Conservation (phyloP, 2,113 vertebrate genomes). For the Tonatia bakeri region DNA sequence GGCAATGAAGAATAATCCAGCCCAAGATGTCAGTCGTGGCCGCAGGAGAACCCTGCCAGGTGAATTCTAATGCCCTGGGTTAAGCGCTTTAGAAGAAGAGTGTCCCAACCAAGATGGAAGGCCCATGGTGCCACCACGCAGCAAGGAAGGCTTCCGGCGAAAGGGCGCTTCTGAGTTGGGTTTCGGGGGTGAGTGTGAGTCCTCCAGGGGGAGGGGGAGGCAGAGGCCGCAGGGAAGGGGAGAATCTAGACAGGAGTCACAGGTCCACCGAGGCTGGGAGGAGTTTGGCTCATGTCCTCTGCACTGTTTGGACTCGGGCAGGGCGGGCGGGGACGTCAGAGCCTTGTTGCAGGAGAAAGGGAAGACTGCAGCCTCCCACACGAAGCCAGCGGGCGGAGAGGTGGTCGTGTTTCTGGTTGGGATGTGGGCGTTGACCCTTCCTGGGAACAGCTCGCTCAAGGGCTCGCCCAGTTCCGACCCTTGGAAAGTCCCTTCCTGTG, state of each 20-base stretch:
- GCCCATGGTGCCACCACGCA: background rate
- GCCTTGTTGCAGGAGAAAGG: background rate
- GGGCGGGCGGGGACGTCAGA: background rate
- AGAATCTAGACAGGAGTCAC: background rate
- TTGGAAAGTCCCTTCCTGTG: background rate
- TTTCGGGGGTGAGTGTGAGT: background rate
- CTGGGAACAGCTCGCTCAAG: rapidly evolving
- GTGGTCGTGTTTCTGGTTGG: background rate
- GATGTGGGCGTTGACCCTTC: too few species aligned
- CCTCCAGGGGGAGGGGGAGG: background rate
- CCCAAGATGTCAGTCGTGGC: background rate
- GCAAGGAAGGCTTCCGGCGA: background rate
- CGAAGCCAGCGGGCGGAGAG: background rate
- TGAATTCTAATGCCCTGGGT: rapidly evolving
- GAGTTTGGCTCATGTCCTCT: background rate
- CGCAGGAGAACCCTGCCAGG: too few species aligned
- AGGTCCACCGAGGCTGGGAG: rapidly evolving
- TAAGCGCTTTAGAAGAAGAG: background rate
- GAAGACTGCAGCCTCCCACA: background rate
- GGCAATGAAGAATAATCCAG: background rate
- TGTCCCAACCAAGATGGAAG: background rate
- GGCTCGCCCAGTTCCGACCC: background rate
- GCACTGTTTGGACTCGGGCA: rapidly evolving
- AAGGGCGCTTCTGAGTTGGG: background rate
- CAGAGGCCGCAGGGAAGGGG: background rate